Percentiles rank a stretch among this genome's conserved stretches.
Evolutionary conservation across 2,888 invertebrate genomes (phyloP).

Genomic region (Stegophylla sp.): DNA sequence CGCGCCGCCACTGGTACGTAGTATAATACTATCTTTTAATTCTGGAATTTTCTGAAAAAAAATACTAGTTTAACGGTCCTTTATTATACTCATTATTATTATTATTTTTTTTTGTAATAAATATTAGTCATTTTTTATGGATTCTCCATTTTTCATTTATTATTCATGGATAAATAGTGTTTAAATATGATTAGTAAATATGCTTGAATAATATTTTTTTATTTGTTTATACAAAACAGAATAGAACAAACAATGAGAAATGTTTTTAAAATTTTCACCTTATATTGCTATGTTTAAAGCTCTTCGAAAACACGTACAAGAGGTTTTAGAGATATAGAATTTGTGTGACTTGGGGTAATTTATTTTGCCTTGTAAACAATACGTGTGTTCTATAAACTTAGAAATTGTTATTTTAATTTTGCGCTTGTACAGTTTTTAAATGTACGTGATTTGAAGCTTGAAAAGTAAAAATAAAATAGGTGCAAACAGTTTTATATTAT

Average conservation of each 20-base stretch:
- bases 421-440: constrained; percentile 19
- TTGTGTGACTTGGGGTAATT: constrained; percentile 12
- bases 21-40: background rate
- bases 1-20: too few species aligned
- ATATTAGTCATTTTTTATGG: too few species aligned
- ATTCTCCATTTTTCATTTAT: background rate
- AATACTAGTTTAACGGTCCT: too few species aligned
- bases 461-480: constrained; percentile 20
- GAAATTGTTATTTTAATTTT: constrained; percentile 29
- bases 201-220: background rate
- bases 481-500: background rate
- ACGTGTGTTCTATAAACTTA: constrained; percentile 35
- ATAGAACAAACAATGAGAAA: constrained; percentile 25
- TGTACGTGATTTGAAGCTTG: constrained; percentile 31
- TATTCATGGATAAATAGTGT: constrained; percentile 30
- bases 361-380: constrained; percentile 36
- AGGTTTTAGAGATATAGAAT: background rate
- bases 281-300: constrained; percentile 4
- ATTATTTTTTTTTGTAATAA: too few species aligned
- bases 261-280: constrained; percentile 20
- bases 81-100: too few species aligned
- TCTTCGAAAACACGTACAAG: constrained; percentile 33
- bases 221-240: constrained; percentile 15
- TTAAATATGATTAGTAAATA: constrained; percentile 7
- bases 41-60: background rate